A percentile compares a stretch with the other conserved stretches of the same genome.
Conservation (phyloP, 2,113 vertebrate genomes). For the Scortum barcoo region DNA sequence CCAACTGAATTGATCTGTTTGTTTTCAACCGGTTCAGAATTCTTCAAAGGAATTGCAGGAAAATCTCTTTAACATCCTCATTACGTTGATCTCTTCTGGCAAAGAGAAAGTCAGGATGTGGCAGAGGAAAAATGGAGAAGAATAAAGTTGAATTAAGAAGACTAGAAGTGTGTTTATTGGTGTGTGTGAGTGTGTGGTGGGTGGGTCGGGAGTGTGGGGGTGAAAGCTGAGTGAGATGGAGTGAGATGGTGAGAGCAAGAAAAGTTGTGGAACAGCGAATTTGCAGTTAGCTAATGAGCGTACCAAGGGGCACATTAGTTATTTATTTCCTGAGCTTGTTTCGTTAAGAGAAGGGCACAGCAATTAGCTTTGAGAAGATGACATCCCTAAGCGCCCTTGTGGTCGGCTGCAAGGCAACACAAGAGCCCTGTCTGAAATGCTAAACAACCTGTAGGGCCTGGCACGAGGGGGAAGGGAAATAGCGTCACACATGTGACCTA, state of each 20-base stretch:
- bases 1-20: slow-evolving; percentile 1
- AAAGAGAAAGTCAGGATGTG: slow-evolving; percentile 31
- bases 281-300: slow-evolving; percentile 79
- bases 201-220: not conserved
- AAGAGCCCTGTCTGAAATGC: slow-evolving; percentile 72
- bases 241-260: slow-evolving; percentile 31
- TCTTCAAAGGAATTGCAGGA: slow-evolving; percentile 42
- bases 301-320: slow-evolving; percentile 81
- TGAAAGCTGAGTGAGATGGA: slow-evolving; percentile 28
- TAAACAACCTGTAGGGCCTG: slow-evolving; percentile 71
- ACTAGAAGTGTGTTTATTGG: not conserved
- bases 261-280: slow-evolving; percentile 72
- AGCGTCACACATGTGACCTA: slow-evolving; percentile 39
- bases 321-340: slow-evolving; percentile 82
- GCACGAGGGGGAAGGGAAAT: slow-evolving; percentile 9
- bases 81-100: slow-evolving; percentile 47
- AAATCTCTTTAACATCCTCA: slow-evolving; percentile 41
- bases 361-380: slow-evolving; percentile 83
- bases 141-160: slow-evolving; percentile 31
- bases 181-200: not conserved
- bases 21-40: slow-evolving; percentile 42
- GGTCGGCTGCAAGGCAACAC: slow-evolving; percentile 64
- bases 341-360: slow-evolving; percentile 82
- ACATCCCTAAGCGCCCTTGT: slow-evolving; percentile 73
- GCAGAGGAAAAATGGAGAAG: not conserved